phyloP scores from a whole-genome alignment of 1,140 invertebrate genomes.

The Popillia japonica region DNA sequence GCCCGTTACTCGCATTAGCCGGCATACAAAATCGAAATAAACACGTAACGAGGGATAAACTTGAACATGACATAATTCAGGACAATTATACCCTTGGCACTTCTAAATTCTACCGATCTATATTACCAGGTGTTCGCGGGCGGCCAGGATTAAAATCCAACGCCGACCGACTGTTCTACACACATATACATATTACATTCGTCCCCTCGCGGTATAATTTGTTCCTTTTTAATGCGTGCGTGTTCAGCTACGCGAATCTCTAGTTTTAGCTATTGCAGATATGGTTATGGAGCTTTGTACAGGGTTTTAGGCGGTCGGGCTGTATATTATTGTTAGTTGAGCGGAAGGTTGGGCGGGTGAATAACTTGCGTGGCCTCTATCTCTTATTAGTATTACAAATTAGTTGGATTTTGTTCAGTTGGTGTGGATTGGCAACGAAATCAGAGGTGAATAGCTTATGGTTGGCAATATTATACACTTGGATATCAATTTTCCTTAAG shows the following conservation, averaged over 20 bases:
- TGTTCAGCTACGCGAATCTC: background rate
- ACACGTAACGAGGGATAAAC: constrained; percentile 32
- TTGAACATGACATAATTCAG: constrained; percentile 19
- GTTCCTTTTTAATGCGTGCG: background rate
- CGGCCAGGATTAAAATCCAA: background rate
- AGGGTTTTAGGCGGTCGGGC: background rate
- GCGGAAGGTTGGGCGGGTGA: too few species aligned
- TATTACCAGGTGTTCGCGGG: constrained; percentile 30
- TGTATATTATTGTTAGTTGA: constrained; percentile 2
- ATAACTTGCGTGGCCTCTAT: too few species aligned
- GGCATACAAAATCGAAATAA: constrained; percentile 19
- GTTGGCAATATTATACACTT: too few species aligned
- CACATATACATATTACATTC: background rate
- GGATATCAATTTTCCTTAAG: too few species aligned
- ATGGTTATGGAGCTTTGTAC: background rate
- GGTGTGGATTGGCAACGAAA: too few species aligned
- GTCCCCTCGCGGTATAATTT: background rate
- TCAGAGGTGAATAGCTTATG: too few species aligned
- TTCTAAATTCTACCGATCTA: constrained; percentile 24
- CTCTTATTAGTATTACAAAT: too few species aligned
- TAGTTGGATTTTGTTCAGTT: too few species aligned
- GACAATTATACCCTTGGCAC: constrained; percentile 13
- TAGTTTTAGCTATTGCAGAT: background rate
- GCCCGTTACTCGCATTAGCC: constrained; percentile 19
- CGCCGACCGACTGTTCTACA: background rate